Evolutionary conservation across 1,140 invertebrate genomes (phyloP), one percentile per base, ranked within the genome.

Genomic region (Leptonema lineaticorne): DNA sequence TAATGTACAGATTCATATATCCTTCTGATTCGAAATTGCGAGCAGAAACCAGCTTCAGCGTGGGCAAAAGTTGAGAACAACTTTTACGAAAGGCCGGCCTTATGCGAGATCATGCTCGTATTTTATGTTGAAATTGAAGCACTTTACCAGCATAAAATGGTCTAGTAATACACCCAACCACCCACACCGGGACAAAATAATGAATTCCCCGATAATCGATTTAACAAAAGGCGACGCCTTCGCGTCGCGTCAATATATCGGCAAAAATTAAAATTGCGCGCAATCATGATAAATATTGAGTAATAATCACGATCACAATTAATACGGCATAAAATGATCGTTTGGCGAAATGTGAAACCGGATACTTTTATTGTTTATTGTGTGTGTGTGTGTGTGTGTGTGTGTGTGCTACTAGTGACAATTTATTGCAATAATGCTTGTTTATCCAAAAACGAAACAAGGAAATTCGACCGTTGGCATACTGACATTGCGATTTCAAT

Each of bases 31-130:
- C 11, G 11, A 9, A 9, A 9, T 53, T 53, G 50, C 50, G 50
- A 53, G 27, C 24, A 41, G 37, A n/a, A 6, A 48, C 6, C 16
- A 20, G 50, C 50, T 53, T 24, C 22, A 24, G 50, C 50, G 50
- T 53, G 50, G 50, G 50, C 50, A 53, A 53, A 26, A 53, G n/a
- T n/a, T n/a, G 50, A 53, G 50, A 53, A 53, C 50, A 53, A 53
- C 50, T 53, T 53, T 53, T 53, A 53, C 50, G n/a, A 53, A 53
- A 53, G 50, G 50, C 50, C 27, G 5, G 5, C 50, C 50, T 53
- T 53, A 53, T 24, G 50, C 18, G 50, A 53, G 50, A 11, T 24
- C 27, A 26, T 53, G 50, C 27, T 24, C 24, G 50, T 53, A 53
- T 53, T 53, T 24, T 53, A n/a, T 53, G 50, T 26, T 24, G 50